phyloP scores from a whole-genome alignment of 53 echinoderm and acorn worm genomes.

The Crossaster papposus region DNA sequence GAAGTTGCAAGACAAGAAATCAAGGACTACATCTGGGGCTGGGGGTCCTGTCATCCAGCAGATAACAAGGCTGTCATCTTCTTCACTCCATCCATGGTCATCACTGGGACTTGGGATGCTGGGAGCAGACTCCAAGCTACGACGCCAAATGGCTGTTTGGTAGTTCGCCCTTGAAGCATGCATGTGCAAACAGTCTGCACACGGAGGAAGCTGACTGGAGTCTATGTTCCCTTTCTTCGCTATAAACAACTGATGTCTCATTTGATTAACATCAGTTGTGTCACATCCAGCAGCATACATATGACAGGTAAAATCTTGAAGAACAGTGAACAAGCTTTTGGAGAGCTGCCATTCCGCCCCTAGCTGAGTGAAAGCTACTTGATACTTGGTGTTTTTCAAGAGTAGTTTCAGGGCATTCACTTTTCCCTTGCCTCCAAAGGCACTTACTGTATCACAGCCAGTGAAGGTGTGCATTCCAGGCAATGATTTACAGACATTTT shows the following conservation, averaged over 20 bases:
- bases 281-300: background rate
- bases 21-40: constrained; percentile 46
- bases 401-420: too few relatives aligned
- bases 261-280: constrained; percentile 42
- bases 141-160: constrained; percentile 48
- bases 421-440: too few relatives aligned
- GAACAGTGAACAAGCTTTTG: too few relatives aligned
- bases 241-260: constrained; percentile 40
- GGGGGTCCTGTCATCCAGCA: constrained; percentile 51
- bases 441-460: too few relatives aligned
- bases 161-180: constrained; percentile 60
- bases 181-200: constrained; percentile 47
- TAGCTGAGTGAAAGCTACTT: too few relatives aligned
- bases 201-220: constrained; percentile 62
- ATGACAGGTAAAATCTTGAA: constrained; percentile 43
- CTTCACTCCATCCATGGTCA: constrained; percentile 49
- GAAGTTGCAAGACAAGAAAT: constrained; percentile 42
- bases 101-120: constrained; percentile 33
- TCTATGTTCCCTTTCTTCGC: constrained; percentile 44
- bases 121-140: constrained; percentile 13
- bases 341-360: too few relatives aligned
- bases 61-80: constrained; percentile 18
- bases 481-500: too few relatives aligned
- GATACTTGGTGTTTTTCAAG: too few relatives aligned
- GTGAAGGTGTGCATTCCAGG: too few relatives aligned